Evolutionary conservation across 2,797 vertebrate species (phyloP).

Genomic region (Benthosema pterotum): DNA sequence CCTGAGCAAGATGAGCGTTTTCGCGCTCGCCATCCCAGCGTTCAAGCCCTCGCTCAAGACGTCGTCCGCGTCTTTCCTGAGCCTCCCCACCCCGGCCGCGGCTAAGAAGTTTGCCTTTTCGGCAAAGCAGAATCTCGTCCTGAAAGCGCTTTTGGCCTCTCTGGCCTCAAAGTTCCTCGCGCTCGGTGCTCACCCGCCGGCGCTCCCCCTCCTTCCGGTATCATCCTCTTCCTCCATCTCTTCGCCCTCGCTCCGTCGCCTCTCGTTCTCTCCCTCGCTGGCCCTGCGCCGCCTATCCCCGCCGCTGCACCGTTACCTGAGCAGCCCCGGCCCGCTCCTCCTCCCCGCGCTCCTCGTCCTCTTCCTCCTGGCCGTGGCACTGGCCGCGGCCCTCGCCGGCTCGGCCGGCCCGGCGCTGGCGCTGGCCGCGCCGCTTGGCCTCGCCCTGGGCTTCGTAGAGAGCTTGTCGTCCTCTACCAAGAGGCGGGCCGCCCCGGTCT

Average conservation of each 20-base stretch:
- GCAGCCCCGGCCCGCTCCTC: slow-evolving; percentile 86
- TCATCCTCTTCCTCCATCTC: slow-evolving; percentile 67
- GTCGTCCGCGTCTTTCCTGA: no score
- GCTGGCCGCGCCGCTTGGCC: slow-evolving; percentile 90
- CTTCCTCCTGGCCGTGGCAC: slow-evolving; percentile 85
- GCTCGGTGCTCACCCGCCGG: slow-evolving; percentile 16
- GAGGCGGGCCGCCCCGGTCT: slow-evolving; percentile 42
- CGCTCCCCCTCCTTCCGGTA: slow-evolving; percentile 18
- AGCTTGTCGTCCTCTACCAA: slow-evolving; percentile 78
- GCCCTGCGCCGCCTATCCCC: slow-evolving; percentile 78
- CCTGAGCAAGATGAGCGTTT: slow-evolving; percentile 57
- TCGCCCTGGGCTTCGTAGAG: slow-evolving; percentile 93
- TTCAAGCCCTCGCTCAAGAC: slow-evolving; percentile 1
- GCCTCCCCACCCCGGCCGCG: no score
- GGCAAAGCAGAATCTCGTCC: neutral
- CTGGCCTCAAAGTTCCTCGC: slow-evolving; percentile 31
- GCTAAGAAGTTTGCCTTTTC: no score
- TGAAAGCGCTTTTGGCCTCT: slow-evolving; percentile 27
- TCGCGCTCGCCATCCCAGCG: slow-evolving; percentile 12
- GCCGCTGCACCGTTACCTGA: slow-evolving; percentile 80
- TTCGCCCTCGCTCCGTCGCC: slow-evolving; percentile 74
- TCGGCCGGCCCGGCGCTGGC: slow-evolving; percentile 88
- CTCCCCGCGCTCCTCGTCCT: slow-evolving; percentile 88
- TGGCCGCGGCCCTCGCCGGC: slow-evolving; percentile 91
- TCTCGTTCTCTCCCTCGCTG: slow-evolving; percentile 64